These are phyloP conservation scores for Pandion haliaetus DNA, from an alignment of 2,113 vertebrate species.

Conservation along the genomic window DNA sequence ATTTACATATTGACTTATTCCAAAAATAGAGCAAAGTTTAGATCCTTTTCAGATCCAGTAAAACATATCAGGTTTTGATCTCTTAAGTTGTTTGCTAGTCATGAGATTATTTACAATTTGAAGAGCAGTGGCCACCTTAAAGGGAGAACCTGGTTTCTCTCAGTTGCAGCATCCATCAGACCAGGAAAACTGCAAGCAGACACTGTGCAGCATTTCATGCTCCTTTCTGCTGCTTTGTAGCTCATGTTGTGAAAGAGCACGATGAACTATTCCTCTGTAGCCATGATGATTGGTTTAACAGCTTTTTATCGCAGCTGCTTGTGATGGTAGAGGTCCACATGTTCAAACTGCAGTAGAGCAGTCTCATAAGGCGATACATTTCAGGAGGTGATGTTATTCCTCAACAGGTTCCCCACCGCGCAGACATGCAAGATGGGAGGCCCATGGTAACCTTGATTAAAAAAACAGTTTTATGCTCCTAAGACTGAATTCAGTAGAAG, in stretches of 20 bases:
- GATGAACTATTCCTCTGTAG: not conserved
- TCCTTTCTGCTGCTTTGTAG: not conserved
- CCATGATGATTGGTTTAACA: not conserved
- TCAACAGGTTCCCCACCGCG: not conserved
- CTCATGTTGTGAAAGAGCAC: not conserved
- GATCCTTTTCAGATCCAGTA: not conserved
- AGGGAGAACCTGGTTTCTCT: not conserved
- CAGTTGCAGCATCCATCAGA: not conserved
- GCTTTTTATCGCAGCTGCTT: not conserved
- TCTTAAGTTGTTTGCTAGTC: not conserved
- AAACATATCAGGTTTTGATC: not conserved
- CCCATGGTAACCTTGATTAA: not conserved
- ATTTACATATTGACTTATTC: not conserved
- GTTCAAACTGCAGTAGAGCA: not conserved
- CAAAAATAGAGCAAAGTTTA: not conserved
- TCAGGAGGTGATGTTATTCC: not conserved
- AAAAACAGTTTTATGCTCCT: not conserved
- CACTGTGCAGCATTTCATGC: fast-evolving
- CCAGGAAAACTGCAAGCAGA: not conserved
- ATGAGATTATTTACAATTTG: not conserved
- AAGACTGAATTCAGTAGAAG: not conserved
- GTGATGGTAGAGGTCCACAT: not conserved
- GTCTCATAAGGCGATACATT: not conserved
- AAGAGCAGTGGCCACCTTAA: not conserved
- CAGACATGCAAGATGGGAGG: not conserved